These are phyloP conservation scores for Zaprionus gabonicus DNA, from an alignment of 1,140 invertebrate genomes.

Conservation along the genomic window DNA sequence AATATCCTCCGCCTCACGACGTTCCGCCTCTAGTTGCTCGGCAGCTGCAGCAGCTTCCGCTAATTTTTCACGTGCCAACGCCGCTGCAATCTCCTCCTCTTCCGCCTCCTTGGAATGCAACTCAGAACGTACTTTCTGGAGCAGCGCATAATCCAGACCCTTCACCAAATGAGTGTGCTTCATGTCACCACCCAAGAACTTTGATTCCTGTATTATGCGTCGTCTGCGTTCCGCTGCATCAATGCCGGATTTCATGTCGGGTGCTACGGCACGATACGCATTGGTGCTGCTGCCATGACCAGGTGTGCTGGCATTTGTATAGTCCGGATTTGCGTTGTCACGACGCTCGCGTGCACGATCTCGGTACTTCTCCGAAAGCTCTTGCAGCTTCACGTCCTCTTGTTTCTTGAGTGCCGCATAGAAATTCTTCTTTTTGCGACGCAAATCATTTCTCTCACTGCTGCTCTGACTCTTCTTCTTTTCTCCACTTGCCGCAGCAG, in stretches of 20 bases:
- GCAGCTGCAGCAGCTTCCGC: constrained; percentile 87
- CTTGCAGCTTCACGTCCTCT: constrained; percentile 97
- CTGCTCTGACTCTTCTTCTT: constrained; percentile 84
- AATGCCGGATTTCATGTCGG: constrained; percentile 95
- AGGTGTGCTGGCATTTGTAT: constrained; percentile 92
- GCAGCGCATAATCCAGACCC: constrained; percentile 99
- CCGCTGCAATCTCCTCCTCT: constrained; percentile 94
- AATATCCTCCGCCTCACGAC: constrained; percentile 86
- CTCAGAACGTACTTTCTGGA: constrained; percentile 97
- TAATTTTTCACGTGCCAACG: constrained; percentile 91
- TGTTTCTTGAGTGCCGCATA: constrained; percentile 98
- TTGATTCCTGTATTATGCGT: constrained; percentile 99
- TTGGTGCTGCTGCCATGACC: constrained; percentile 87
- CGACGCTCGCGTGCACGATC: constrained; percentile 97
- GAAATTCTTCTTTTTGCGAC: constrained; percentile 94
- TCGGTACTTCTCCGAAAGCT: constrained; percentile 97
- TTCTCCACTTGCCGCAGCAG: constrained; percentile 85
- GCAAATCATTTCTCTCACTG: constrained; percentile 88
- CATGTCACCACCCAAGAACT: constrained; percentile 99
- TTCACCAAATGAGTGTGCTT: constrained; percentile 99
- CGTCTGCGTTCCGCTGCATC: constrained; percentile 98
- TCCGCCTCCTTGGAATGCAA: constrained; percentile 90
- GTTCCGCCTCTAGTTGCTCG: constrained; percentile 85
- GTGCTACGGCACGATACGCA: constrained; percentile 97
- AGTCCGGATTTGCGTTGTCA: constrained; percentile 93